Conservation (phyloP, 1,140 invertebrate species). For the Scaptodrosophila lebanonensis region DNA sequence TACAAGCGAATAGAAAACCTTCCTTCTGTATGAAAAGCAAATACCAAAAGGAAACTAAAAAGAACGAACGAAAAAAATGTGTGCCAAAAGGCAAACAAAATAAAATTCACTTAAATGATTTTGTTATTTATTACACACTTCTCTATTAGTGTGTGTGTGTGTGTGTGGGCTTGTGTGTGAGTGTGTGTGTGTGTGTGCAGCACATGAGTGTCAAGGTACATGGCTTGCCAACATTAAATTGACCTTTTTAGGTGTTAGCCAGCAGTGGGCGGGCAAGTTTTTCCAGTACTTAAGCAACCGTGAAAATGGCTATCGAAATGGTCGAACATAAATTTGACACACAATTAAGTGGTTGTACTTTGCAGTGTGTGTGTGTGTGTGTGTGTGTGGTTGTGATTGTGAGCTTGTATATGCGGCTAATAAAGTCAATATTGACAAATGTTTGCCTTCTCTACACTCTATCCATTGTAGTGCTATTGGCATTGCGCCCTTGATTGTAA, state of each 20-base stretch:
- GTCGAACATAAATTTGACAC: constrained; percentile 43
- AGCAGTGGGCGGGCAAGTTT: constrained; percentile 20
- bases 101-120: constrained; percentile 33
- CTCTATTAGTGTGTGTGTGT: background rate
- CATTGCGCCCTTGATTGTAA: too few relatives aligned
- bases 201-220: constrained; percentile 54
- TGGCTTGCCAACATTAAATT: constrained; percentile 34
- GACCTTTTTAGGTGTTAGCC: constrained; percentile 10
- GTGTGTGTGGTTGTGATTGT: too few relatives aligned
- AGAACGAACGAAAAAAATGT: constrained; percentile 7
- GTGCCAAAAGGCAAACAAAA: constrained; percentile 6
- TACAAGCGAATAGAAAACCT: constrained; percentile 15
- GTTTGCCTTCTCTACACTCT: constrained; percentile 15
- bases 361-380: too few relatives aligned
- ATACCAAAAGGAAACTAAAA: background rate
- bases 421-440: constrained; percentile 49
- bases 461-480: too few relatives aligned
- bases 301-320: constrained; percentile 5
- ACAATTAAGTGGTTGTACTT: too few relatives aligned
- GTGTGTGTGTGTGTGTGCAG: background rate
- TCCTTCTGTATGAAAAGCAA: background rate
- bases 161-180: background rate
- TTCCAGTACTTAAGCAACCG: constrained; percentile 34
- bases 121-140: constrained; percentile 40
- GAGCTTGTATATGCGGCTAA: too few relatives aligned